Evolutionary conservation across 2,113 vertebrate species (phyloP).

Genomic region (Heterocephalus glaber): DNA sequence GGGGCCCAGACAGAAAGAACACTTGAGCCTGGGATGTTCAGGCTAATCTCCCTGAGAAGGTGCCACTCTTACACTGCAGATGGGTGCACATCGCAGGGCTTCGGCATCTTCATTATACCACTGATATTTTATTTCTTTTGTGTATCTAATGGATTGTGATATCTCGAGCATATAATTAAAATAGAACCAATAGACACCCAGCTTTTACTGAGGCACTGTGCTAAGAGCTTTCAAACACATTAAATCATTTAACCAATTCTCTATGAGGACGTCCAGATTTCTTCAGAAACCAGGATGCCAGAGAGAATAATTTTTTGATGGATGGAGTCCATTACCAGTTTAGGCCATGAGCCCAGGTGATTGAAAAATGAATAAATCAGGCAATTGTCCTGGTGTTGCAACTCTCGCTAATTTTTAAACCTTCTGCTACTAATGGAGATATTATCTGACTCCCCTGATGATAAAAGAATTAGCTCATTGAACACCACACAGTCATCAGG

Average conservation of each 20-base stretch:
- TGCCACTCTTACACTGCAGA: neutral
- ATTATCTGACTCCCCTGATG: conserved; percentile 66
- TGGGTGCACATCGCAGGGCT: neutral
- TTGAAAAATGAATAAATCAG: conserved; percentile 76
- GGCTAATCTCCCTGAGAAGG: neutral
- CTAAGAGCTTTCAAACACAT: conserved; percentile 68
- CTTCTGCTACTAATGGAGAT: conserved; percentile 72
- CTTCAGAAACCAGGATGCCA: conserved; percentile 71
- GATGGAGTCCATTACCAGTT: conserved; percentile 77
- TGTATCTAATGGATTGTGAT: conserved; percentile 14
- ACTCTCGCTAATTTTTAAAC: conserved; percentile 58
- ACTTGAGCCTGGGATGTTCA: accelerated
- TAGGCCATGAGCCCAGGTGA: conserved; percentile 76
- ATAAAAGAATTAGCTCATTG: conserved; percentile 71
- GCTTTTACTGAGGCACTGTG: conserved; percentile 48
- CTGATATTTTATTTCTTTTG: conserved; percentile 51
- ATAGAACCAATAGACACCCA: conserved; percentile 38
- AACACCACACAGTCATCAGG: conserved; percentile 13
- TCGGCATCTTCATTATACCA: neutral
- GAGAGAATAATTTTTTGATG: conserved; percentile 79
- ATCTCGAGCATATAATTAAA: conserved; percentile 66
- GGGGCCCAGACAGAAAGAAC: neutral
- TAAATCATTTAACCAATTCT: conserved; percentile 76
- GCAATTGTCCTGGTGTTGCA: conserved; percentile 57
- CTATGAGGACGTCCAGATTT: conserved; percentile 66